phyloP scores from a whole-genome alignment of 1,140 invertebrate species.

The Drosophila burlai region DNA sequence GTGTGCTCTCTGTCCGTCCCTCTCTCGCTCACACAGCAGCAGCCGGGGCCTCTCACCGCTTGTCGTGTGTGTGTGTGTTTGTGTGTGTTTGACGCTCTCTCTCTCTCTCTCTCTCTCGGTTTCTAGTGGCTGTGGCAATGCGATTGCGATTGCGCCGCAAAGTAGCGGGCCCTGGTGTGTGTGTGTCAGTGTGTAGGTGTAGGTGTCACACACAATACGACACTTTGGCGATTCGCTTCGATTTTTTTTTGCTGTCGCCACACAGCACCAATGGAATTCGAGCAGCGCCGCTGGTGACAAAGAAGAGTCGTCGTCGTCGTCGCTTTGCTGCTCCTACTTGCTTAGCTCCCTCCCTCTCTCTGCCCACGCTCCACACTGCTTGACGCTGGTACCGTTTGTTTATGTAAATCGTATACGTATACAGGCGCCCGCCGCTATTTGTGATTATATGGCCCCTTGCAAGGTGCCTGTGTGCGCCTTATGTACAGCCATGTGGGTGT shows the following conservation, averaged over 20 bases:
- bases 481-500: conserved; percentile 1
- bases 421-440: neutral
- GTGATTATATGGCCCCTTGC: conserved; percentile 6
- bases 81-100: neutral
- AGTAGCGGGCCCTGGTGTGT: conserved; percentile 32
- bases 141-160: conserved; percentile 73
- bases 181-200: conserved; percentile 39
- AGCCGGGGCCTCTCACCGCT: conserved; percentile 22
- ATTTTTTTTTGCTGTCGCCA: conserved; percentile 73
- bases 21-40: conserved; percentile 62
- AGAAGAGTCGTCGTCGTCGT: conserved; percentile 39
- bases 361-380: neutral
- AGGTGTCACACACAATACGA: conserved; percentile 72
- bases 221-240: conserved; percentile 80
- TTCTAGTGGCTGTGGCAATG: conserved; percentile 51
- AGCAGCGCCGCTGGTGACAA: conserved; percentile 75
- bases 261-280: conserved; percentile 80
- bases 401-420: conserved; percentile 32
- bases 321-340: conserved; percentile 23
- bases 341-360: conserved; percentile 15
- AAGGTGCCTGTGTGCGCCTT: neutral
- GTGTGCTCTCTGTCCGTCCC: conserved; percentile 63
- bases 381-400: conserved; percentile 7
- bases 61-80: conserved; percentile 20
- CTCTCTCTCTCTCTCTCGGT: conserved; percentile 20